Conservation (phyloP, 2,113 vertebrate species). For the Clupea harengus region DNA sequence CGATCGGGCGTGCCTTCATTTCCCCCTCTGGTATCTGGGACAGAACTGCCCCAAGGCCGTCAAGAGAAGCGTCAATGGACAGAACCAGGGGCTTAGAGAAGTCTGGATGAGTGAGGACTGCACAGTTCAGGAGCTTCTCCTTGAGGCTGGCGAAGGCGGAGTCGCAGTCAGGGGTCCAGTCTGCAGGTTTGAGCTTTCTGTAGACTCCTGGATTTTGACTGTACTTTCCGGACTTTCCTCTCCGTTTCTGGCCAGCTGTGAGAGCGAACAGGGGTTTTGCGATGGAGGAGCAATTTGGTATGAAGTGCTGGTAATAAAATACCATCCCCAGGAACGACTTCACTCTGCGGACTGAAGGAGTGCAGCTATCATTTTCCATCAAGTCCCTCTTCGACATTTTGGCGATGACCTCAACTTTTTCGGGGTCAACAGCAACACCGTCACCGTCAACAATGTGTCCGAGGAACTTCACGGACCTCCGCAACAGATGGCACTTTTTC, state of each 20-base stretch:
- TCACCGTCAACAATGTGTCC: not conserved
- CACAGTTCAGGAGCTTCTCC: not conserved
- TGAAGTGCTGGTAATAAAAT: constrained; percentile 5
- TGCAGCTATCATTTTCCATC: not conserved
- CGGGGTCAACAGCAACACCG: not conserved
- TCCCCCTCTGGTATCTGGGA: constrained; percentile 23
- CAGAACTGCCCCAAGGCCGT: constrained; percentile 12
- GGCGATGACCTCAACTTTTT: not conserved
- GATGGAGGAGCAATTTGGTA: not conserved
- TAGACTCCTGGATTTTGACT: not conserved
- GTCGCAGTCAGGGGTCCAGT: constrained; percentile 7
- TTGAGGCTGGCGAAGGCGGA: not conserved
- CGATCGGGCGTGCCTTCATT: constrained; percentile 13
- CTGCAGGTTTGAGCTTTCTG: not conserved
- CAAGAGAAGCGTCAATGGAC: constrained; percentile 12
- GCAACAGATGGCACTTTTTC: constrained; percentile 20
- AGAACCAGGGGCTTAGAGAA: constrained; percentile 16
- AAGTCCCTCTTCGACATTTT: not conserved
- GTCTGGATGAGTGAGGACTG: constrained; percentile 14
- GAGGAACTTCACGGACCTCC: not conserved
- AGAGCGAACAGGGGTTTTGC: constrained; percentile 2
- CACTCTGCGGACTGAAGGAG: not conserved
- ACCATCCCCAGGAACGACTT: constrained; percentile 5
- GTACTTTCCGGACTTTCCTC: not conserved
- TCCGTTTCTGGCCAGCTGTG: not conserved